Percentiles rank a stretch among this genome's conserved stretches.
Conservation (phyloP, 2,113 vertebrate genomes). For the Centropus unirufus region DNA sequence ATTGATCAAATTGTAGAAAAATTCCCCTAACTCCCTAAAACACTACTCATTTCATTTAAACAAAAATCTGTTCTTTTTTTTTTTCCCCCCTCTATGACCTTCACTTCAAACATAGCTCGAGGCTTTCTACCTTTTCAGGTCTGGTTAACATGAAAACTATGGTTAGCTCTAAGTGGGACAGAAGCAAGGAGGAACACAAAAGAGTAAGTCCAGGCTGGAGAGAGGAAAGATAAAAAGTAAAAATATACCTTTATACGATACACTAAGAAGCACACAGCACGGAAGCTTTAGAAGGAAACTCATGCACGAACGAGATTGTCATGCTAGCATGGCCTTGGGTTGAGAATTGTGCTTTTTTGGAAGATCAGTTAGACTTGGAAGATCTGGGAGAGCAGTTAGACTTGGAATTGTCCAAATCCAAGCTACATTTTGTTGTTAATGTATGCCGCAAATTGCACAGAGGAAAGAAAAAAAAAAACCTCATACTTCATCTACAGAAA, state of each 20-base stretch:
- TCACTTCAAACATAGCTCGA: neutral
- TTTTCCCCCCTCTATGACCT: neutral
- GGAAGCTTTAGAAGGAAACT: neutral
- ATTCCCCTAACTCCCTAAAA: neutral
- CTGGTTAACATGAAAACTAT: neutral
- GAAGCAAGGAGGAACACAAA: neutral
- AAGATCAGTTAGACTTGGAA: neutral
- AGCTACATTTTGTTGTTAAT: neutral
- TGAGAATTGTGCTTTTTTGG: neutral
- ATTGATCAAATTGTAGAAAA: neutral
- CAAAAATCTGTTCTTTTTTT: neutral
- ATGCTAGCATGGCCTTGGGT: neutral
- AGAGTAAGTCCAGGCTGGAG: neutral
- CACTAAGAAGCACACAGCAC: neutral
- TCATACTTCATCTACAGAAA: neutral
- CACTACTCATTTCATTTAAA: neutral
- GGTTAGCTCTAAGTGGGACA: neutral
- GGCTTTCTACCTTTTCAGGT: neutral
- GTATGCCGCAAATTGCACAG: rapidly evolving
- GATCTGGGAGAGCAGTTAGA: neutral
- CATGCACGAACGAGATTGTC: neutral
- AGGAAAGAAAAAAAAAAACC: neutral
- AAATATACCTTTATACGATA: neutral
- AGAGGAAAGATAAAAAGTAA: neutral
- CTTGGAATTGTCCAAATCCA: neutral